Evolutionary conservation across 2,797 vertebrate species (phyloP).

Genomic region (Pipistrellus nathusii): DNA sequence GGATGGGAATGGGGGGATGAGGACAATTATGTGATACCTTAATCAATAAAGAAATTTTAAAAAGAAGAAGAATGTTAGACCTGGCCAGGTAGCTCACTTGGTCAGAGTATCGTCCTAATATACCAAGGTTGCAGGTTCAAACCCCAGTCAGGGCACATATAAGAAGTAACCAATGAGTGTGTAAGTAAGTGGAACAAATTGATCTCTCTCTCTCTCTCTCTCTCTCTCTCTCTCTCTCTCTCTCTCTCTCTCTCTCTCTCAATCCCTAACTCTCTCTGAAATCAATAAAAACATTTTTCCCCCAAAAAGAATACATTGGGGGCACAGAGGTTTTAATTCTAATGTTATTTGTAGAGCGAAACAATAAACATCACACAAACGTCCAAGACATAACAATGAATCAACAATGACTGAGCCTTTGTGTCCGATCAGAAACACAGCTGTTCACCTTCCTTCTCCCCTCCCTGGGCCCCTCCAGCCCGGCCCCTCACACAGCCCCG

Average conservation of each 20-base stretch:
- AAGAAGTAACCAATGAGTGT: too few relatives aligned
- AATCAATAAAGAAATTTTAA: too few relatives aligned
- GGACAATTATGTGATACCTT: too few relatives aligned
- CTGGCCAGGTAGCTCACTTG: too few relatives aligned
- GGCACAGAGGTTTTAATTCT: background rate
- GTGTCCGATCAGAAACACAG: constrained; percentile 62
- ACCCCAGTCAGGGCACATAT: too few relatives aligned
- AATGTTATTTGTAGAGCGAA: constrained; percentile 8
- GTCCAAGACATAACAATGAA: background rate
- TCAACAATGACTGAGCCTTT: constrained; percentile 39
- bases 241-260: background rate
- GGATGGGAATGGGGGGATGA: too few relatives aligned
- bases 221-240: background rate
- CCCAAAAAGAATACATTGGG: background rate
- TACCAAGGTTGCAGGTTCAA: too few relatives aligned
- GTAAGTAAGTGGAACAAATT: background rate
- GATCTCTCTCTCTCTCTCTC: background rate
- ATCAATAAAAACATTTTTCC: background rate
- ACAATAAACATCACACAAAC: constrained; percentile 46
- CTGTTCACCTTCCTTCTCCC: constrained; percentile 73
- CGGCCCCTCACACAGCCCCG: constrained; percentile 70
- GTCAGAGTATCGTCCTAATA: too few relatives aligned
- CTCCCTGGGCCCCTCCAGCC: constrained; percentile 63
- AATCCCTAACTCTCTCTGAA: background rate
- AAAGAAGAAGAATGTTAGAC: too few relatives aligned